Evolutionary conservation across 2,113 vertebrate species (phyloP), one percentile per base, ranked within the genome.

Genomic region (Speoplatyrhinus poulsoni): DNA sequence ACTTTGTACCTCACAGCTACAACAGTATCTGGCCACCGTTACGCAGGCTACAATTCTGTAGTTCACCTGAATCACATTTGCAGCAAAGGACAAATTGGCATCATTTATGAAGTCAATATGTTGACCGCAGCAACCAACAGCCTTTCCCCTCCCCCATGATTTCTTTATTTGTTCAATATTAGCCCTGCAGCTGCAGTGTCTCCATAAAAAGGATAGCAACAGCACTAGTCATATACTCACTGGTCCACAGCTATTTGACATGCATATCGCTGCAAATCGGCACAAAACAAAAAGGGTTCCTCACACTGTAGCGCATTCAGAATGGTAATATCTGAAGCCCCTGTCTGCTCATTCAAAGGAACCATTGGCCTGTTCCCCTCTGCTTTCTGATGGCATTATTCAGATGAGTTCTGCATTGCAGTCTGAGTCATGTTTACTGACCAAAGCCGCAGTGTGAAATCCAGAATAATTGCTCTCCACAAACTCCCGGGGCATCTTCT

Each of bases 401-500:
- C 77, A 84, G 79, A 87, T 79, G 85, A 89, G 76, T 65, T 86
- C 79, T 87, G 87, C 87, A 85, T 66, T 84, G 85, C 86, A 82
- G 82, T 76, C 66, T 10, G 57, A 82, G 77, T 83, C 70, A 72
- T 85, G 84, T 87, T 90, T 90, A 77, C 85, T 84, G 86, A 88
- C 89, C 85, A 86, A 86, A 88, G 85, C 82, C 58, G 58, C 79
- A 85, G 83, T 82, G 86, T 87, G 87, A 89, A 89, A 89, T 90
- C 76, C 70, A 78, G 73, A 84, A 87, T 88, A 80, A 89, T 88
- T 90, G 84, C 85, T 82, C 82, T 67, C 69, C 76, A 77, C 67
- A 69, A 47, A 67, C 72, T 85, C 86, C 85, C 69, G 77, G 69
- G 77, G 78, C 82, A 52, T 70, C 57, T 62, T 72, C 72, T 72